phyloP scores from a whole-genome alignment of 2,797 vertebrate species.

The Rhinatrema bivittatum region DNA sequence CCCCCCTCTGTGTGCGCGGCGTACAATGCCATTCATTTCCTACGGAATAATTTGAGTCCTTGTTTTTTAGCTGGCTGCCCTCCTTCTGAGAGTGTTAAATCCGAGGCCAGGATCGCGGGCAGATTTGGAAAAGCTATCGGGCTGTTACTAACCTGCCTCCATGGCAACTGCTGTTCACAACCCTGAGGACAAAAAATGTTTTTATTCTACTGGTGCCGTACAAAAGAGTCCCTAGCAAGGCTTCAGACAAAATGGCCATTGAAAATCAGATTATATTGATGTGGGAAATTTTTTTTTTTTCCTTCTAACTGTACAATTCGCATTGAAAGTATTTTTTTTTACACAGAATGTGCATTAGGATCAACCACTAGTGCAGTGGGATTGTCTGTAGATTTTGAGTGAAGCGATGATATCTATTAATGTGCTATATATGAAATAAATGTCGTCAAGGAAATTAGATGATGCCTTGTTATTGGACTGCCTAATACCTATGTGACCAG shows the following conservation, averaged over 20 bases:
- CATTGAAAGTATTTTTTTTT: constrained; percentile 38
- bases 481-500: too few relatives aligned
- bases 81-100: constrained; percentile 59
- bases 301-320: constrained; percentile 38
- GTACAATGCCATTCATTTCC: constrained; percentile 40
- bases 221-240: constrained; percentile 74
- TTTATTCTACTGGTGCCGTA: constrained; percentile 75
- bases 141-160: constrained; percentile 76
- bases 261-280: constrained; percentile 55
- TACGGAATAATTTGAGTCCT: constrained; percentile 55
- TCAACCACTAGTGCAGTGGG: too few relatives aligned
- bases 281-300: constrained; percentile 29
- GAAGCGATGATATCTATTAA: too few relatives aligned
- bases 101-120: constrained; percentile 65
- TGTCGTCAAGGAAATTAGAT: too few relatives aligned
- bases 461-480: too few relatives aligned
- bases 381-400: too few relatives aligned
- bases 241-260: constrained; percentile 65
- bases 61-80: constrained; percentile 45
- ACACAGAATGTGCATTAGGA: constrained; percentile 5
- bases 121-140: constrained; percentile 70
- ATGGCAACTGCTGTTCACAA: constrained; percentile 75
- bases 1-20: constrained; percentile 24
- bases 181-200: constrained; percentile 73
- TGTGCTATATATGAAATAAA: too few relatives aligned